Evolutionary conservation across 2,113 vertebrate genomes (phyloP).

Genomic region (Triplophysa rosa): DNA sequence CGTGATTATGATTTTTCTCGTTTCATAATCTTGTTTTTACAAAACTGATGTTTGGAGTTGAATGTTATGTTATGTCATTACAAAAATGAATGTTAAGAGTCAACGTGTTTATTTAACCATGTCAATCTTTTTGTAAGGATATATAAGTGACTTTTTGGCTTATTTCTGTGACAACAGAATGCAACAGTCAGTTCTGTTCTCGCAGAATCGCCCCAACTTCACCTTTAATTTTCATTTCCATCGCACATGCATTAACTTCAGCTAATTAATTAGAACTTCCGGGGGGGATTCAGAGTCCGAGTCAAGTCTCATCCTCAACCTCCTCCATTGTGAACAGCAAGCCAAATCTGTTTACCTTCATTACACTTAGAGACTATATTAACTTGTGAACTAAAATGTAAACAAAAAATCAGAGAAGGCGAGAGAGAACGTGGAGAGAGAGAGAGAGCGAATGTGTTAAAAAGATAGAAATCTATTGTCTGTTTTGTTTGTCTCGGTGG

Average conservation of each 20-base stretch:
- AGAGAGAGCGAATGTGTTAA: conserved; percentile 22
- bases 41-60: no score
- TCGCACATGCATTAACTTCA: not conserved
- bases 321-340: not conserved
- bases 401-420: not conserved
- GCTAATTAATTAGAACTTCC: conserved; percentile 5
- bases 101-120: not conserved
- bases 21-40: no score
- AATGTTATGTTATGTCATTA: no score
- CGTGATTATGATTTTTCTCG: no score
- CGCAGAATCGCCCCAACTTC: not conserved
- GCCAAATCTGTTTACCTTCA: conserved; percentile 17
- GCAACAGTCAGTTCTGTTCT: no score
- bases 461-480: conserved; percentile 28
- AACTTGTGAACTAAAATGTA: conserved; percentile 1
- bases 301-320: not conserved
- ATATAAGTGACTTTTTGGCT: not conserved
- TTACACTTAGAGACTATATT: not conserved
- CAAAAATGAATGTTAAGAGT: no score
- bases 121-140: not conserved
- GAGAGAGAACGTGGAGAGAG: not conserved
- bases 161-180: not conserved
- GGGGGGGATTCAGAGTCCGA: not conserved
- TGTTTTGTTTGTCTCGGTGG: conserved; percentile 41
- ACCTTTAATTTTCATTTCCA: not conserved